Percentiles rank a stretch among this genome's conserved stretches.
Conservation (phyloP, 2,113 vertebrate species). For the Cavia aperea region DNA sequence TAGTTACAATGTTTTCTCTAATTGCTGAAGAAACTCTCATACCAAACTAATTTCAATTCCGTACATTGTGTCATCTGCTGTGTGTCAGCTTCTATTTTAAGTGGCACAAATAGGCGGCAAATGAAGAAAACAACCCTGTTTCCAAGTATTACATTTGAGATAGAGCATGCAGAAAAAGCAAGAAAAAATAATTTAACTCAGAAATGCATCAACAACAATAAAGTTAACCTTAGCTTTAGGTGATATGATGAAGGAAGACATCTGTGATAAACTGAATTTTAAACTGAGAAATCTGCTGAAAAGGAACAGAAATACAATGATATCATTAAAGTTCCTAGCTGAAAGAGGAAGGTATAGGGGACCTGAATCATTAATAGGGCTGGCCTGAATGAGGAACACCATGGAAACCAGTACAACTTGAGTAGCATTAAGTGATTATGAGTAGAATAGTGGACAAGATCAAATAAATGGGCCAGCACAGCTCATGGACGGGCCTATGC, state of each 20-base stretch:
- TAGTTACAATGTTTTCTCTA: background rate
- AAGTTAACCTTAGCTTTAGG: background rate
- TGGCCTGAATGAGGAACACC: background rate
- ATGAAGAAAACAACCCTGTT: background rate
- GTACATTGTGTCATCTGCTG: background rate
- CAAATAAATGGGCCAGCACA: background rate
- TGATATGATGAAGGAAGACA: background rate
- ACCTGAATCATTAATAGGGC: background rate
- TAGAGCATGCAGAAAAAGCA: background rate
- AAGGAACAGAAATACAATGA: background rate
- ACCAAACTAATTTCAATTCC: background rate
- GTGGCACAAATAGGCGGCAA: background rate
- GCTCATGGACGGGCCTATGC: background rate
- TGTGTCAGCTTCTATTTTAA: background rate
- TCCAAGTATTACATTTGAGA: background rate
- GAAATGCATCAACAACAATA: background rate
- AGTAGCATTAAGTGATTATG: accelerated
- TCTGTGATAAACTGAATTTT: background rate
- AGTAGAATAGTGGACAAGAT: background rate
- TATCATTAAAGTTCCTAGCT: accelerated
- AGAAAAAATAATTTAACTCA: background rate
- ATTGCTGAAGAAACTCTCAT: background rate
- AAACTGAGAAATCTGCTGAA: background rate
- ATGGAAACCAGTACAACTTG: background rate
- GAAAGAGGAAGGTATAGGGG: background rate